Evolutionary conservation across 2,888 invertebrate species (phyloP), one percentile per base, ranked within the genome.

Genomic region (Trachelus troglodyta): DNA sequence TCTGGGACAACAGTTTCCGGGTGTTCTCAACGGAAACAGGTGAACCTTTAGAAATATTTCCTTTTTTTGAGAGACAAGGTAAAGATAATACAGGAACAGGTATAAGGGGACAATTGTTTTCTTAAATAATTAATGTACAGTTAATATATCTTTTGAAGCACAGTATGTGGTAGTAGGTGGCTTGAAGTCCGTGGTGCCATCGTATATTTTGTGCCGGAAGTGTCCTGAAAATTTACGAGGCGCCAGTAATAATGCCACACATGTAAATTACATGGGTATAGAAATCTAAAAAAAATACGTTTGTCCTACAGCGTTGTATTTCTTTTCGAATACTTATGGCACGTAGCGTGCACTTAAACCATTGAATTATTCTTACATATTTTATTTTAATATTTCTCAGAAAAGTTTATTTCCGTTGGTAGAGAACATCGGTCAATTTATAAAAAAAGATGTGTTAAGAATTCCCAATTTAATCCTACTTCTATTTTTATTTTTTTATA

Each of bases 1-100:
- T 99, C 93, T 99, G 99, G 98, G 99, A 99, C 92, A 99, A 99
- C 92, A 98, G 98, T 92, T 99, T 99, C 93, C 93, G 99, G 11
- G 98, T 99, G 31, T 99, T 99, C 92, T 97, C 97, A 74, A 98
- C 99, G 0, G 99, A 99, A 90, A 97, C 97, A 80, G 98, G 98
- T 97, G 89, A 84, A 84, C 3, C 11, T 31, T n/a, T 73, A 69
- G 30, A 80, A 74, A 75, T 74, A 12, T 71, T 56, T 0, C 23
- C 15, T 56, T 56, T 9, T 1, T 23, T 56, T 56, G 2, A 56
- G 56, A 56, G 2, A 23, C 56, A 23, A 23, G 15, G 56, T 2
- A 23, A 56, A 23, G 56, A 56, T 56, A 23, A 23, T 56, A 23
- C 23, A 56, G 23, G 23, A 56, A 23, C 23, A 23, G 23, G 6